phyloP scores from a whole-genome alignment of 53 echinoderm and acorn worm genomes.

The Patiria pectinifera region DNA sequence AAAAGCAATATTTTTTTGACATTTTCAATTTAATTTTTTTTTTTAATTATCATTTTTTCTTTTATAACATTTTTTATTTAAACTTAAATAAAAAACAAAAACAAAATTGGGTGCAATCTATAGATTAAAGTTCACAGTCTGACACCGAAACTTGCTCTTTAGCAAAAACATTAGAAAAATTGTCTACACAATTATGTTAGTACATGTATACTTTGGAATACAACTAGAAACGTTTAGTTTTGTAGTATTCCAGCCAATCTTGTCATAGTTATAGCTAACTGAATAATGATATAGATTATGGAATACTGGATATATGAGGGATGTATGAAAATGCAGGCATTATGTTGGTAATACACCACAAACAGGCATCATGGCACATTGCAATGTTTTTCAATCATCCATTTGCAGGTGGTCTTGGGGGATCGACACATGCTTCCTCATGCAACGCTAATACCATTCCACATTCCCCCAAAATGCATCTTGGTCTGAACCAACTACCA shows the following conservation, averaged over 20 bases:
- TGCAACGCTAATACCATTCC: not conserved
- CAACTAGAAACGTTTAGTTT: too few relatives aligned
- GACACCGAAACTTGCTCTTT: not conserved
- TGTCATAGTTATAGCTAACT: not conserved
- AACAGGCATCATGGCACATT: not conserved
- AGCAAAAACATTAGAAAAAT: not conserved
- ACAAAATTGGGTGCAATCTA: too few relatives aligned
- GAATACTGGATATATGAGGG: not conserved
- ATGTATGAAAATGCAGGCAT: not conserved
- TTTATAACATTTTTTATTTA: too few relatives aligned
- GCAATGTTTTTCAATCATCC: not conserved
- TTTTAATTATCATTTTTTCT: too few relatives aligned
- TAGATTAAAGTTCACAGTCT: not conserved
- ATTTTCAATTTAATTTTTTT: too few relatives aligned
- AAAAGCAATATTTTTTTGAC: too few relatives aligned
- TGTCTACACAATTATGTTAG: not conserved
- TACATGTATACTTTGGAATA: too few relatives aligned
- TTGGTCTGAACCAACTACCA: not conserved
- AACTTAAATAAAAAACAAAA: too few relatives aligned
- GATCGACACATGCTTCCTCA: conserved; percentile 21
- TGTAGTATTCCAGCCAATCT: not conserved
- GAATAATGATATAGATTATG: not conserved
- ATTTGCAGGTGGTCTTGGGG: not conserved
- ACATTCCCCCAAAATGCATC: not conserved
- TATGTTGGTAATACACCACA: not conserved